A percentile compares a stretch with the other conserved stretches of the same genome.
Evolutionary conservation across 2,888 invertebrate genomes (phyloP).

Genomic region (Archips xylosteana): DNA sequence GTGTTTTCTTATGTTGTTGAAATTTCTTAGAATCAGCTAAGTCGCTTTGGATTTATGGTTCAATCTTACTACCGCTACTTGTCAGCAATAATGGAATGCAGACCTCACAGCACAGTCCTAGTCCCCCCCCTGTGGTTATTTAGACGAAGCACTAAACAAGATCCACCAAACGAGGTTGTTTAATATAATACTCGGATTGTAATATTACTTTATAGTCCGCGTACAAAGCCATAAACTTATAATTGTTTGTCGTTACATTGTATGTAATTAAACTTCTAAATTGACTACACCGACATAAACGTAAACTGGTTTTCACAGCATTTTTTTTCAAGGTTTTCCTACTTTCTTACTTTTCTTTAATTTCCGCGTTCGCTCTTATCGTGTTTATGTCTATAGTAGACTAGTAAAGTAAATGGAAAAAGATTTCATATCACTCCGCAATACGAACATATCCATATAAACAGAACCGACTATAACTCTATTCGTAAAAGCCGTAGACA

Average conservation of each 20-base stretch:
- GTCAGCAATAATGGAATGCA: constrained; percentile 28
- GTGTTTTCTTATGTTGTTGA: too few relatives aligned
- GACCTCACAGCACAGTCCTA: constrained; percentile 12
- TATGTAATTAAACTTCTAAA: neutral
- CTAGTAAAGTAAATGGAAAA: constrained; percentile 13
- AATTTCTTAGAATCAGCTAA: neutral
- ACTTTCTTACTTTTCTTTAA: neutral
- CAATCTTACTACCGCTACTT: constrained; percentile 25
- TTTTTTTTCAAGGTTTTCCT: neutral
- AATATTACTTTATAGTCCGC: constrained; percentile 16
- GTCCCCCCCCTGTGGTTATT: neutral
- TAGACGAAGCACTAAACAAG: constrained; percentile 20
- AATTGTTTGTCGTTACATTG: constrained; percentile 12
- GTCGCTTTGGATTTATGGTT: constrained; percentile 9
- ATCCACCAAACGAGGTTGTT: constrained; percentile 25
- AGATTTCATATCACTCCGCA: constrained; percentile 16
- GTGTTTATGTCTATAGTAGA: neutral
- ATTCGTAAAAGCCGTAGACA: constrained; percentile 1
- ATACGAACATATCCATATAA: constrained; percentile 21
- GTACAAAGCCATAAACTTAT: constrained; percentile 4
- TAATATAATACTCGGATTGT: constrained; percentile 17
- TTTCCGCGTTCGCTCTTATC: constrained; percentile 10
- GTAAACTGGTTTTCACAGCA: neutral
- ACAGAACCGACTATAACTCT: constrained; percentile 6
- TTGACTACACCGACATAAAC: neutral